Base-by-base conservation (phyloP, 2,888 invertebrate genomes). In the Pristionchus entomophagus region DNA sequence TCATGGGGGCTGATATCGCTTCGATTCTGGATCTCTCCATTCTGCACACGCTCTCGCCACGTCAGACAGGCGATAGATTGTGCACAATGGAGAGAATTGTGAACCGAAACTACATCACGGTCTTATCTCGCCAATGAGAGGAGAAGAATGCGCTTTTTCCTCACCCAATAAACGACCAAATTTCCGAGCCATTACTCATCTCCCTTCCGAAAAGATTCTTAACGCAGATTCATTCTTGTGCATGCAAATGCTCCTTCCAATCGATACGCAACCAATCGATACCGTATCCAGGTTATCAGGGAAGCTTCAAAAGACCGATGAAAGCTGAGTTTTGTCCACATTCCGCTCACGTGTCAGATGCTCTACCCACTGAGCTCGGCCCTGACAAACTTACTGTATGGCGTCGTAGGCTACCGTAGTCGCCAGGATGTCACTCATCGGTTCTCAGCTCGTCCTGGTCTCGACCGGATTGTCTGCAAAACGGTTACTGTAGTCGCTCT, bases 401-500 rank as follows among this genome's bases (percentile, higher is more conserved):
- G 78, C 78, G 29, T 45, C 49, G 41, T 78, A 78, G 49, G 78
- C 49, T 32, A 49, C 49, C 29, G 78, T 78, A 49, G 14, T 49
- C 49, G 78, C 78, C 5, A 78, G 45, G n/a, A 78, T 51, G 49
- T 78, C 78, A 49, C 78, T 78, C 78, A 78, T 78, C 73, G 45
- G 41, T 22, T n/a, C n/a, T 78, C 32, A 45, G 32, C 12, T 32
- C 65, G 65, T 22, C 5, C 29, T 38, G 49, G 29, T 8, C 22
- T 14, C 10, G 26, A 29, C 17, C 45, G 10, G 49, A 49, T 6
- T 22, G 22, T 78, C 26, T 49, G 49, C 49, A 51, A 78, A 22
- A 22, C 49, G 78, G 49, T 78, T 78, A 78, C 78, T 45, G 78
- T 78, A 78, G 78, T 78, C n/a, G n/a, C n/a, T n/a, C n/a, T n/a